A percentile compares a stretch with the other conserved stretches of the same genome.
Conservation (phyloP, 2,797 vertebrate genomes). For the Sebastes variabilis region DNA sequence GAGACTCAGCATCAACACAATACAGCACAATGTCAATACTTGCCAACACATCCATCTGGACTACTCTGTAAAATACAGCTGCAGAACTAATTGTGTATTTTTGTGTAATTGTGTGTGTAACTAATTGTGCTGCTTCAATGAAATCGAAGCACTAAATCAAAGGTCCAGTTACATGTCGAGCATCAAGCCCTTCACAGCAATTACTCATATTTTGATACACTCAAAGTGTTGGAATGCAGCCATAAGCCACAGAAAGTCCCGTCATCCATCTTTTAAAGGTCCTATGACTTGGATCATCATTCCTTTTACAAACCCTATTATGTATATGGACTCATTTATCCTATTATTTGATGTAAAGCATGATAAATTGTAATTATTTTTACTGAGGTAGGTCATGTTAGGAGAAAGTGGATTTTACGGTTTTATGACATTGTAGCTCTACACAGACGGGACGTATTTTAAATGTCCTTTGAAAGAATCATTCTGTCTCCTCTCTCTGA, state of each 20-base stretch:
- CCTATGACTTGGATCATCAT: background rate
- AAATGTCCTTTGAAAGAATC: too few species aligned
- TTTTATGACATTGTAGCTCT: background rate
- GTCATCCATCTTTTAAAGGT: background rate
- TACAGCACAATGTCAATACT: background rate
- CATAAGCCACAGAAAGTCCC: background rate
- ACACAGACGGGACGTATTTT: background rate
- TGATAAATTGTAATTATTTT: background rate
- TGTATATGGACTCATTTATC: background rate
- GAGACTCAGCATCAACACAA: background rate
- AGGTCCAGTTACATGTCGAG: too few species aligned
- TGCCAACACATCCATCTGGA: background rate
- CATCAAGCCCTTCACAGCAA: too few species aligned
- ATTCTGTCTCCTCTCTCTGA: too few species aligned
- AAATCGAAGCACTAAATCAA: too few species aligned
- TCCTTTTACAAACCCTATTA: background rate
- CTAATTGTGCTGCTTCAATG: background rate
- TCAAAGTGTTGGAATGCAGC: constrained; percentile 1
- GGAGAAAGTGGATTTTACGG: background rate
- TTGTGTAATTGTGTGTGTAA: background rate
- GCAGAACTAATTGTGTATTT: background rate
- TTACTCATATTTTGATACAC: background rate
- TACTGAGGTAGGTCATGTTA: background rate
- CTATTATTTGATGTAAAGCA: background rate
- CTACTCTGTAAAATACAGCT: background rate